Conservation (phyloP, 2,113 vertebrate genomes). For the Neogale vison region DNA sequence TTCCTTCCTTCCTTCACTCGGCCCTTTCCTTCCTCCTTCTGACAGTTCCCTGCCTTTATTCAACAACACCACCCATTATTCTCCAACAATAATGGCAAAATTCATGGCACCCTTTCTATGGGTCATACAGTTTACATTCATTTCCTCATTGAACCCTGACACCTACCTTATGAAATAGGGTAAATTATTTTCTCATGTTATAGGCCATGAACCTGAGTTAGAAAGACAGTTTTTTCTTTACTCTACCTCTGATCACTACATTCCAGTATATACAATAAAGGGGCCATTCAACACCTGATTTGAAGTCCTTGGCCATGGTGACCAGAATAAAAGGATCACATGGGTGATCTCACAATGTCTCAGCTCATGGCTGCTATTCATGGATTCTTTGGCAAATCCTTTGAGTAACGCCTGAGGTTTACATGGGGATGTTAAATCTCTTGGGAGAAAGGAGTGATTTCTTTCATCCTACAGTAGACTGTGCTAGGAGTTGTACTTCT, state of each 20-base stretch:
- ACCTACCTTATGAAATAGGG: not conserved
- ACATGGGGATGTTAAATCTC: not conserved
- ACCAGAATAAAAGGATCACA: not conserved
- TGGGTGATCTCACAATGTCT: not conserved
- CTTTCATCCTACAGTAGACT: not conserved
- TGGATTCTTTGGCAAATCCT: not conserved
- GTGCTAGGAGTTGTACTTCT: no score
- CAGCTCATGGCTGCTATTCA: not conserved
- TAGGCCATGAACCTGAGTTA: not conserved
- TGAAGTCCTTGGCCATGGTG: not conserved
- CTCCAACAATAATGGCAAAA: not conserved
- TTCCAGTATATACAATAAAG: not conserved
- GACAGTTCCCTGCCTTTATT: not conserved
- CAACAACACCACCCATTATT: not conserved
- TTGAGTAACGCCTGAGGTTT: not conserved
- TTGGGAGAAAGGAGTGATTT: not conserved
- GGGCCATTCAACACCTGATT: not conserved
- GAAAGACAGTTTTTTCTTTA: not conserved
- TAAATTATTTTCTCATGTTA: constrained; percentile 24
- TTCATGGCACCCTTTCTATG: not conserved
- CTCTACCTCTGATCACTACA: not conserved
- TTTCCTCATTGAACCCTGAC: not conserved
- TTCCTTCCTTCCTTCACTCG: not conserved
- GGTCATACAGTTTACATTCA: not conserved
- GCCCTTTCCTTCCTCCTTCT: not conserved